A percentile compares a stretch with the other conserved stretches of the same genome.
phyloP scores from a whole-genome alignment of 1,140 invertebrate species.

The Ceratina japonica region DNA sequence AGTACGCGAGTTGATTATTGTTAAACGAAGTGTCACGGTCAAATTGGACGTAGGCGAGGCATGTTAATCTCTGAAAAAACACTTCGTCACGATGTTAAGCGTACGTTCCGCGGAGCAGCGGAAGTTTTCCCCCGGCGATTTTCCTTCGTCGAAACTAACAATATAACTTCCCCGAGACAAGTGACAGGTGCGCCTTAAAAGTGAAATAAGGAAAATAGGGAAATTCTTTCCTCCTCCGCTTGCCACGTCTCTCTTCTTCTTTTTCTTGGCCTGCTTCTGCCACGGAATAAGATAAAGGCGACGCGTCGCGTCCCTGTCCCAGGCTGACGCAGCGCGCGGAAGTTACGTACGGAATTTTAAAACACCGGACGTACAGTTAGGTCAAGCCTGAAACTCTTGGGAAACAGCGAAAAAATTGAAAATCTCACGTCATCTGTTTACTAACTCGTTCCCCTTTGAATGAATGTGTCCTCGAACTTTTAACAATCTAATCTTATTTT shows the following conservation, averaged over 20 bases:
- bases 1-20: background rate
- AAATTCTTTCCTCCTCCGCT: slow-evolving; percentile 31
- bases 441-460: background rate
- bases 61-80: slow-evolving; percentile 9
- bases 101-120: background rate
- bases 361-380: background rate
- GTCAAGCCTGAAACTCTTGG: slow-evolving; percentile 26
- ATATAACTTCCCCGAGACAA: slow-evolving; percentile 35
- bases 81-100: background rate
- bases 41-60: background rate
- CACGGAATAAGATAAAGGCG: slow-evolving; percentile 27
- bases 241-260: background rate
- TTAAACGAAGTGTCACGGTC: background rate
- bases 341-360: slow-evolving; percentile 55
- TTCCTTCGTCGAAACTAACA: slow-evolving; percentile 28
- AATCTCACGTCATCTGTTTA: slow-evolving; percentile 32
- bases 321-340: slow-evolving; percentile 31
- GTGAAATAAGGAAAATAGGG: slow-evolving; percentile 48
- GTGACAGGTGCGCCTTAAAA: slow-evolving; percentile 41
- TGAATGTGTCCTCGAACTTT: no score
- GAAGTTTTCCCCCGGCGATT: background rate
- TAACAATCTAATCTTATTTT: no score
- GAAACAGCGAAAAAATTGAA: slow-evolving; percentile 43
- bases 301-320: slow-evolving; percentile 29
- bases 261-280: slow-evolving; percentile 1